Evolutionary conservation across 2,888 invertebrate species (phyloP), one percentile per base, ranked within the genome.

Genomic region (Lapara coniferarum): DNA sequence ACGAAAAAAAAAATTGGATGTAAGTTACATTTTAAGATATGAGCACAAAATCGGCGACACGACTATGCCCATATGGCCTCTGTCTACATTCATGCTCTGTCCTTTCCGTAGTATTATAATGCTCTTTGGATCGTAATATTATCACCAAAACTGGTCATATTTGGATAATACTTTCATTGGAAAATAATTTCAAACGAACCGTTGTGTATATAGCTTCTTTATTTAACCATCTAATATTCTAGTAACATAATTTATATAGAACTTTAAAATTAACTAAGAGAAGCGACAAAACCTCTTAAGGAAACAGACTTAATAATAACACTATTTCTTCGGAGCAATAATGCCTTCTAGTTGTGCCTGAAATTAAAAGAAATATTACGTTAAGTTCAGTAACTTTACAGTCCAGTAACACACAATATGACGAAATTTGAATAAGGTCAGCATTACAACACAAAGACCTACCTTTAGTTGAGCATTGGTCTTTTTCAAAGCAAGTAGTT

Each of bases 281-380:
- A 30, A 59, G 46, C 49, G 63, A 71, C 66, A 67, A 67, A 58
- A 51, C 16, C 30, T 66, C 69, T 66, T 66, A 37, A 37, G 5
- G 37, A 37, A 37, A 37, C 37, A 37, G 37, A 37, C 37, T 37
- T 37, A 37, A 37, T 37, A 37, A 37, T 37, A 37, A 37, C 37
- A 70, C 94, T 95, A 98, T 92, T 98, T 98, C 94, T 98, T 98
- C 46, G 98, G 98, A 69, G 98, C 98, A 78, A 98, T 98, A 78
- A 98, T 98, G 77, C 98, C 98, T 93, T 98, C 98, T 75, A 98
- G 93, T 95, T 98, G 98, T 63, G 97, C 96, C 97, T 97, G 94
- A 76, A 91, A 91, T 66, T 25, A 30, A 72, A 73, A 75, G 59
- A 71, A 53, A 68, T 71, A 69, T 16, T 51, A 57, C 59, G 59